phyloP scores from a whole-genome alignment of 2,113 vertebrate genomes.

The Ia io region DNA sequence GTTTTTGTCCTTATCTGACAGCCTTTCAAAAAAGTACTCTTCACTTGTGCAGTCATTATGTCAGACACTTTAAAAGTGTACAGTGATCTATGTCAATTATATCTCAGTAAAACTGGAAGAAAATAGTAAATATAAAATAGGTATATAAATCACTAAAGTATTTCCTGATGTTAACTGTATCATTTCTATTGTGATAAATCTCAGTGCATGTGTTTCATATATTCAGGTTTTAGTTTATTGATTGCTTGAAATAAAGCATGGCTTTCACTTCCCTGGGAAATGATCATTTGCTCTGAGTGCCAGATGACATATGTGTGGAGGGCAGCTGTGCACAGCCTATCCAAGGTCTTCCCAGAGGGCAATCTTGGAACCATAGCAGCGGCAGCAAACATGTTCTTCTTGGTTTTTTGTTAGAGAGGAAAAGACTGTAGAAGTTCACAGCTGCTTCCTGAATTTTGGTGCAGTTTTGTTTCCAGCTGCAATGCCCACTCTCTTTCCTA shows the following conservation, averaged over 20 bases:
- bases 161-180: neutral
- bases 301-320: neutral
- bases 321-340: fast-evolving
- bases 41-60: neutral
- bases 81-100: neutral
- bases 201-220: neutral
- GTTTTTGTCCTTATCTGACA: neutral
- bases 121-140: neutral
- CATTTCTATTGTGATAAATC: neutral
- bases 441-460: neutral
- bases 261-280: neutral
- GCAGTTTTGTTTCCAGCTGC: neutral
- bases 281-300: neutral
- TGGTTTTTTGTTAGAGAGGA: neutral
- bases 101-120: neutral
- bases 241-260: neutral
- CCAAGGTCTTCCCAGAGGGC: neutral
- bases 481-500: neutral
- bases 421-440: neutral
- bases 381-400: neutral
- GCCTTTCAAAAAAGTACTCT: neutral
- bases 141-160: neutral
- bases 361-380: neutral
- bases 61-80: neutral
- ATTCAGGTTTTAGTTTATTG: neutral